These are phyloP conservation scores for Sarcophaga carnaria DNA, from an alignment of 2,888 invertebrate genomes.

Conservation along the genomic window DNA sequence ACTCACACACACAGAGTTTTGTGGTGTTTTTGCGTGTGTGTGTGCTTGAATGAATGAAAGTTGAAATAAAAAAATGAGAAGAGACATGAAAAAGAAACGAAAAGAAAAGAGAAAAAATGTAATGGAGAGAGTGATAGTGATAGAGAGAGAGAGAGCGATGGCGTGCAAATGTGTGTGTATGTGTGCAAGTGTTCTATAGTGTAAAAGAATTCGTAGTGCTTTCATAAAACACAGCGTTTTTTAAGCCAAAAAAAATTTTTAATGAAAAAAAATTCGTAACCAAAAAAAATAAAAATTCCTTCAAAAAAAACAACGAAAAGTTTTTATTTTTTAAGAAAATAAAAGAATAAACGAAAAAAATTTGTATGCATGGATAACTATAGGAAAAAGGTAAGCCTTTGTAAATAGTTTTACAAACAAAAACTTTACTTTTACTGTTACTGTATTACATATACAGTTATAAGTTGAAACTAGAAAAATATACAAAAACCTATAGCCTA, in stretches of 20 bases:
- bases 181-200: constrained; percentile 40
- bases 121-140: neutral
- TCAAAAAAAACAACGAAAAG: constrained; percentile 13
- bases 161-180: constrained; percentile 8
- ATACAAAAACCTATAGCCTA: constrained; percentile 13
- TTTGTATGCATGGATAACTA: constrained; percentile 80
- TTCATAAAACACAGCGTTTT: constrained; percentile 18
- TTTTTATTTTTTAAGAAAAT: constrained; percentile 24
- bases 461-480: neutral
- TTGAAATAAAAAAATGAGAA: neutral
- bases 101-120: neutral
- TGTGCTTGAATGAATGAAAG: neutral
- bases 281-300: neutral
- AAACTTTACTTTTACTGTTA: neutral
- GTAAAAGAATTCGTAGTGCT: constrained; percentile 67
- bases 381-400: constrained; percentile 79
- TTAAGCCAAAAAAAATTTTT: constrained; percentile 16
- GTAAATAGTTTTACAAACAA: neutral
- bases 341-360: constrained; percentile 59
- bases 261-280: constrained; percentile 9
- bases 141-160: neutral
- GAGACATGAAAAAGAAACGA: neutral
- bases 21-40: too few relatives aligned
- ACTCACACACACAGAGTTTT: neutral
- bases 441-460: neutral